Base-by-base conservation (phyloP, 2,113 vertebrate genomes). In the Entosphenus tridentatus region DNA sequence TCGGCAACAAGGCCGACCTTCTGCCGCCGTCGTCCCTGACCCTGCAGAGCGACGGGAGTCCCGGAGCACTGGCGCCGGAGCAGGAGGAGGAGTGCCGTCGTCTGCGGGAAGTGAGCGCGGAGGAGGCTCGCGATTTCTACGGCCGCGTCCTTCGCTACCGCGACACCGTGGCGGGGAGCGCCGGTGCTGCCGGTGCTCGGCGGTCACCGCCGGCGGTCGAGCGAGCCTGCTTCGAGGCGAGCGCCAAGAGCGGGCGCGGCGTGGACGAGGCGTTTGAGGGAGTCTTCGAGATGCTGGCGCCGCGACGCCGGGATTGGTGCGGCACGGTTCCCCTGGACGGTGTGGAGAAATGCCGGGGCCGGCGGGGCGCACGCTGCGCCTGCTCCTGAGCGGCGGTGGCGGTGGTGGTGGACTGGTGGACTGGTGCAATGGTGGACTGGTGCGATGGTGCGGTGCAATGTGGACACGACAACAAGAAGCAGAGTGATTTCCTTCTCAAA, bases 141-240 rank as follows among this genome's bases (percentile, higher is more conserved):
- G 83, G 77, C 69, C 84, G 86, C 72, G 83, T 96, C 70, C 73
- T 98, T 39, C 85, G 82, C 67, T 89, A 93, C 39, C 39, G 39
- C 73, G 89, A 81, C 77, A 87, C 85, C 80, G 76, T 87, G 71
- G 88, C 92, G 1, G 90, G 92, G 69, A 80, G 78, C 70, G 80
- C 76, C 55, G 78, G 39, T 39, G 39, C 39, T 39, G 39, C 39
- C 39, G 39, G 39, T 39, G 39, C 39, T 39, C 39, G 39, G 39
- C 39, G 39, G 39, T 39, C 39, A 39, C 39, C 80, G 68, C 81
- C 88, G 1, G 81, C 86, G 0, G 90, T 88, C 0, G 89, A 95
- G 73, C 85, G 78, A 70, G 84, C 95, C 87, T 96, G 90, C 78
- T 96, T 96, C 8, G 89, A 98, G 82, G 96, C 90, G 3, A 96